Conservation (phyloP, 2,797 vertebrate species). For the Pantherophis vulpinus region DNA sequence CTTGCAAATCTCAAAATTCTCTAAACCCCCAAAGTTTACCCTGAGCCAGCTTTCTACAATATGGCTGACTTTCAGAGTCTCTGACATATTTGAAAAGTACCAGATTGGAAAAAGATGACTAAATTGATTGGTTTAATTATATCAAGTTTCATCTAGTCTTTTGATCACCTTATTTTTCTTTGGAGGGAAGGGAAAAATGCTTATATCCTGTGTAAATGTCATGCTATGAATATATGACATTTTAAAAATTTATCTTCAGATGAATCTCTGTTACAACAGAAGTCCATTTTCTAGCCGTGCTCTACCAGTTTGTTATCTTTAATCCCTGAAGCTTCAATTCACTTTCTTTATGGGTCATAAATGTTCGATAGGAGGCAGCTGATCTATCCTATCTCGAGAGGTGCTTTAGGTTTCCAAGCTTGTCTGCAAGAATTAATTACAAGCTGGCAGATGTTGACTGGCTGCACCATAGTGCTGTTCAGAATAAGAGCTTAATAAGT, state of each 20-base stretch:
- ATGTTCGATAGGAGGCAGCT: constrained; percentile 57
- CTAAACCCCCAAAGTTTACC: not conserved
- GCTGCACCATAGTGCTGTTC: constrained; percentile 20
- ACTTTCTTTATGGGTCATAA: constrained; percentile 32
- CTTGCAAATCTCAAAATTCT: not conserved
- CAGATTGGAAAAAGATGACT: not conserved
- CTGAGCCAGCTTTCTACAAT: not conserved
- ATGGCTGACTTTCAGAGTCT: not conserved
- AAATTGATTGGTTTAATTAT: not conserved
- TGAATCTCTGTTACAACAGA: accelerated
- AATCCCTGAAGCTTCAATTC: constrained; percentile 22
- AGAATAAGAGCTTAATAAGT: constrained; percentile 43
- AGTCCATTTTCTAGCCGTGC: not conserved
- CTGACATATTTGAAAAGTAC: not conserved
- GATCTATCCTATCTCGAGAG: constrained; percentile 47
- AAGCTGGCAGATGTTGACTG: constrained; percentile 56
- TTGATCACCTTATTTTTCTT: not conserved
- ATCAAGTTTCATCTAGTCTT: not conserved
- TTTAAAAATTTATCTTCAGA: not conserved
- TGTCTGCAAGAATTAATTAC: constrained; percentile 36
- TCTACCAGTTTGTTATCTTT: constrained; percentile 8
- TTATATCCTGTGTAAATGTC: not conserved
- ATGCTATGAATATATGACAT: not conserved
- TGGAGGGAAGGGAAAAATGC: not conserved
- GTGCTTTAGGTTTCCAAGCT: constrained; percentile 51